These are phyloP conservation scores for Synanthedon tipuliformis DNA, from an alignment of 2,888 invertebrate genomes.

Conservation along the genomic window DNA sequence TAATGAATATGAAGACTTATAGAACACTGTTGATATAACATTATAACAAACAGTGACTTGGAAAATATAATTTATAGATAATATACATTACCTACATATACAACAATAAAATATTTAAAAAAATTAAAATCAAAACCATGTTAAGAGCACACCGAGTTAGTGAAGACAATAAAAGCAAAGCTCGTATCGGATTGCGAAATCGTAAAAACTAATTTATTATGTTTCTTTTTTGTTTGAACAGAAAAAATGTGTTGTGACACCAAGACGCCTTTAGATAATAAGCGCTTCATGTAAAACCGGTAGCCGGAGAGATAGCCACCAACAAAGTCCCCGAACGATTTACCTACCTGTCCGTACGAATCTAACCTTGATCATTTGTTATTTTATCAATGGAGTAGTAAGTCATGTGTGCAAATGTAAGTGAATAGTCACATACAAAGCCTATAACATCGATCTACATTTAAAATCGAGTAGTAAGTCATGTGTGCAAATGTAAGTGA, in stretches of 20 bases:
- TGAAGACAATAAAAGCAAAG: slow-evolving; percentile 1
- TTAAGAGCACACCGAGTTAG: background rate
- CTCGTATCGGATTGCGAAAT: slow-evolving; percentile 32
- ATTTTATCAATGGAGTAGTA: slow-evolving; percentile 41
- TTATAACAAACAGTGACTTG: no score
- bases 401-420: slow-evolving; percentile 13
- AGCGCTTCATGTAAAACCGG: slow-evolving; percentile 49
- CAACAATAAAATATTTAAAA: no score
- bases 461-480: slow-evolving; percentile 13
- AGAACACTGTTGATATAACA: no score
- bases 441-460: background rate
- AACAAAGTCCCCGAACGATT: slow-evolving; percentile 21
- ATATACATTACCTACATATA: no score
- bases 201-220: slow-evolving; percentile 32
- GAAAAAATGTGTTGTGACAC: slow-evolving; percentile 42
- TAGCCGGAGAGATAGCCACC: slow-evolving; percentile 21
- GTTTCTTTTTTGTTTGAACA: slow-evolving; percentile 19
- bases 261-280: slow-evolving; percentile 35
- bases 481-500: slow-evolving; percentile 20
- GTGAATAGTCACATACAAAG: slow-evolving; percentile 34
- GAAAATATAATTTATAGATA: no score
- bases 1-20: no score
- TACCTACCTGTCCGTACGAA: slow-evolving; percentile 6
- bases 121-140: background rate
- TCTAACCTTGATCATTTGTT: slow-evolving; percentile 39